Base-by-base conservation (phyloP, 2,113 vertebrate species). In the Hippocampus guttulatus region DNA sequence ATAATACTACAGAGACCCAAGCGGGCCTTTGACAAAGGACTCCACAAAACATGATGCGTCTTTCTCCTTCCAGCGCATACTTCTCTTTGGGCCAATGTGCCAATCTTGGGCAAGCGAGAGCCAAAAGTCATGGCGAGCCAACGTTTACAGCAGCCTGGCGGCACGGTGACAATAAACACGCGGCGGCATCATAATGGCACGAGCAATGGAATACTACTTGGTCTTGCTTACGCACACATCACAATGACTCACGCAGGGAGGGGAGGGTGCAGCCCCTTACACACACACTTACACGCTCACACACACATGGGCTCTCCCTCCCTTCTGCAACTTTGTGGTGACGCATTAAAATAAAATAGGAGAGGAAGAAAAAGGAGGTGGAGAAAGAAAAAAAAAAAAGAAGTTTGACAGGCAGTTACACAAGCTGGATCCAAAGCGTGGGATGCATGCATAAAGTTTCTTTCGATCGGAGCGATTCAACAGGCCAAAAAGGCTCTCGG, bases 181-280 rank as follows among this genome's bases (percentile, higher is more conserved):
- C 27, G 82, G 64, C 72, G 82, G 74, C 80, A 74, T 69, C 66
- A 78, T 80, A 73, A 62, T 65, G 73, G 72, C 45, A 62, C 67
- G 25, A 79, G 86, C 86, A 90, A 88, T 90, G 88, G 88, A 90
- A 89, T 85, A 88, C 76, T 88, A 81, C 80, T 87, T 75, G 2
- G 51, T 27, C 76, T 65, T 88, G 86, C 90, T 85, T 88, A 87
- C 87, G 76, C 82, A 90, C 67, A 30, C 40, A 71, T 84, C 11
- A 14, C 67, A 68, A 70, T 90, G 85, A 91, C 76, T 91, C 87
- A 91, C 86, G 90, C 71, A 41, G 75, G 69, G 81, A 68, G 45
- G 47, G 66, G 49, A 52, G 84, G 82, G 79, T 75, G 74, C 70
- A 65, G 76, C 76, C 68, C 76, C 27, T 61, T 61, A 61, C 58